Conservation (phyloP, 2,888 invertebrate species). For the Acrocera orbiculus region DNA sequence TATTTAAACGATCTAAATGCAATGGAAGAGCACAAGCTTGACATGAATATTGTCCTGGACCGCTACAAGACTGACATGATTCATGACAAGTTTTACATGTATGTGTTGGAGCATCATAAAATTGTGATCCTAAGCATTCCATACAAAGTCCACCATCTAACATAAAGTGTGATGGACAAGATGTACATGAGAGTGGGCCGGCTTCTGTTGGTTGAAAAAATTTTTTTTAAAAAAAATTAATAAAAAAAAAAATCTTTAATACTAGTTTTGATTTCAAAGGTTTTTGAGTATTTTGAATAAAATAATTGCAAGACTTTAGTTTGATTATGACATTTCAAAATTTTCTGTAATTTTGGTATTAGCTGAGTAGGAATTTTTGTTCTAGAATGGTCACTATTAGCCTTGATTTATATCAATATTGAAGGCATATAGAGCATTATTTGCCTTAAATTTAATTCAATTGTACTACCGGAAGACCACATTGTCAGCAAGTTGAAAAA, state of each 20-base stretch:
- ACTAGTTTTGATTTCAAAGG: too few relatives aligned
- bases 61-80: conserved; percentile 49
- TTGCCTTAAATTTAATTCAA: too few relatives aligned
- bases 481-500: too few relatives aligned
- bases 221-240: conserved; percentile 5
- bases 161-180: conserved; percentile 55
- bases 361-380: too few relatives aligned
- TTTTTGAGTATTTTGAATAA: too few relatives aligned
- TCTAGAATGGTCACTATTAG: too few relatives aligned
- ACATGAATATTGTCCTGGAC: conserved; percentile 51
- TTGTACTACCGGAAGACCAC: too few relatives aligned
- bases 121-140: conserved; percentile 57
- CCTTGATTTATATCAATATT: too few relatives aligned
- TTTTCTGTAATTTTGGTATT: too few relatives aligned
- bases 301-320: too few relatives aligned
- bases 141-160: conserved; percentile 55
- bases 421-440: too few relatives aligned
- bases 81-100: conserved; percentile 48
- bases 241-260: conserved; percentile 3
- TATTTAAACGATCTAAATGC: conserved; percentile 50
- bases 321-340: too few relatives aligned
- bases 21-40: conserved; percentile 46
- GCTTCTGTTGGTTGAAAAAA: conserved; percentile 34
- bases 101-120: conserved; percentile 49
- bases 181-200: conserved; percentile 54